Base-by-base conservation (phyloP, 2,113 vertebrate species). In the Diphyllodes magnificus region DNA sequence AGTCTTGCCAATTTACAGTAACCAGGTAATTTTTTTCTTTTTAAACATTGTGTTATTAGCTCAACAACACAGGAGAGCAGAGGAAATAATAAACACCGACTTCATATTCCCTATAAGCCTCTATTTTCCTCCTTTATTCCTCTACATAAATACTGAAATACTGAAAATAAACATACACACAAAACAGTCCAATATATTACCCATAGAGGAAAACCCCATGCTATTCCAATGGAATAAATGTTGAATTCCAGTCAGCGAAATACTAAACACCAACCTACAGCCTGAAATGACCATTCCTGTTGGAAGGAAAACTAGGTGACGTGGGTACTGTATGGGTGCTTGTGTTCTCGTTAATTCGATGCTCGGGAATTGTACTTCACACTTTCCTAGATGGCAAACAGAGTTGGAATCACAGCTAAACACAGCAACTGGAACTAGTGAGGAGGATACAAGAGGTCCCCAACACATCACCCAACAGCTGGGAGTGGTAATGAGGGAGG, bases 291-390 rank as follows among this genome's bases (percentile, higher is more conserved):
- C 24, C 28, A 15, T 22, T 86, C 27, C 19, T 49, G 24, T 12
- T n/a, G 51, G 47, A 72, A 91, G 31, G 13, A 82, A 77, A 91
- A 57, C 17, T 10, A 50, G 8, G 5, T 14, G 40, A 94, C 33
- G 19, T 20, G 28, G 3, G 17, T 42, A 50, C 39, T 59, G 35
- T 7, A 11, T 18, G 66, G 24, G 8, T 72, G 68, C 13, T 64
- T 2, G 1, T 4, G 12, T 11, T 83, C 22, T 31, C 24, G 12
- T 24, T 66, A 75, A 56, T 88, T 65, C 0, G 0, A 27, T 30
- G 22, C 10, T 66, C 5, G 1, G 47, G 49, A 40, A 44, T 28
- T 53, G 25, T 2, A 37, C 35, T 80, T 61, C 25, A 8, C 24
- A 16, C 15, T 35, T 60, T 27, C 44, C 9, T 0, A 20, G 51